Base-by-base conservation (phyloP, 2,113 vertebrate species). In the Salvator merianae region DNA sequence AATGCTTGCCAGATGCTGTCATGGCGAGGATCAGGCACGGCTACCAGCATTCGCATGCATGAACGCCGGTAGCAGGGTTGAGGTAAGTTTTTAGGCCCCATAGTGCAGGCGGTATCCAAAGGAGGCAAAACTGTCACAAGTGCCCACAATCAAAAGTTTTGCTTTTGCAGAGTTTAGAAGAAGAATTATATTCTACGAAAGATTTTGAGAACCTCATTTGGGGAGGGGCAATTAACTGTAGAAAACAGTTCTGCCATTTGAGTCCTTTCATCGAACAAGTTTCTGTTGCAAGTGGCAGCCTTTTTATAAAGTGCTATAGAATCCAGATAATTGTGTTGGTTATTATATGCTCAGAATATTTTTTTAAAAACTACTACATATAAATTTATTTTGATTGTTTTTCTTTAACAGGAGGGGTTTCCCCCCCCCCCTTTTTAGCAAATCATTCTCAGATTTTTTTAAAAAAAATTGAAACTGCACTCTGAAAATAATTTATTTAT, bases 351-450 rank as follows among this genome's bases (percentile, higher is more conserved):
- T 32, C 50, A 43, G 63, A 69, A 32, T 43, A 36, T 70, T 68
- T 55, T 43, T 69, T 77, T 18, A 68, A 77, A 28, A 43, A 70
- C 18, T 16, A 12, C 3, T 22, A 5, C 18, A 9, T 12, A 75
- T 5, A 77, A 59, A 22, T 86, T 84, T 4, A 3, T 77, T 85
- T 87, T 84, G 20, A 22, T 87, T 0, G 40, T 73, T 1, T 84
- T 84, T 3, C 1, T 90, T 66, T 38, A 69, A 38, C 1, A 2
- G 18, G 14, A 59, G 18, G 20, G 16, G 55, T 20, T 59, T 59
- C 20, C 55, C 14, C 18, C 14, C 18, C 18, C 18, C 16, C 20
- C 18, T 59, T 59, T 59, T 55, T 13, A 55, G 20, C 14, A 59
- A 59, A 20, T n/a, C n/a, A n/a, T n/a, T n/a, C n/a, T n/a, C n/a